Evolutionary conservation across 2,113 vertebrate genomes (phyloP), one percentile per base, ranked within the genome.

Genomic region (Grammomys dolichurus): DNA sequence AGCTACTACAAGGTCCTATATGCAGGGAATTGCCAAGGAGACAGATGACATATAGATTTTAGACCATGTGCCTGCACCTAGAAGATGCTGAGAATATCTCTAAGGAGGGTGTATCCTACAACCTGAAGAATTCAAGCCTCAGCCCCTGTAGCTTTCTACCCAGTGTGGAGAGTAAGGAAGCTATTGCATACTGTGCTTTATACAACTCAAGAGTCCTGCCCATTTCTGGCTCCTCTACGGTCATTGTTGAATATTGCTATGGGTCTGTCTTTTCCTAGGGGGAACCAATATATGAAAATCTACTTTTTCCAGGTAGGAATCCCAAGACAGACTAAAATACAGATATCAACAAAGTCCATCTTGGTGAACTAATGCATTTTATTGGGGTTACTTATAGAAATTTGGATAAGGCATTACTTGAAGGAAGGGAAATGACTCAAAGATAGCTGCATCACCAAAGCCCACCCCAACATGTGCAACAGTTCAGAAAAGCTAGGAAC

Each of bases 21-120:
- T 17, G 22, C 22, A 20, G 0, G 0, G 63, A 14, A n/a, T 0
- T 12, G 46, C 7, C 31, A 13, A 63, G 9, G 54, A 87, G 10
- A 51, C 51, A 51, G 40, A 8, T 65, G 56, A 26, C 7, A 3
- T 14, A 10, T n/a, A 84, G 81, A 60, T 84, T 13, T 60, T 84
- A 43, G n/a, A 40, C 7, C 54, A 26, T 43, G n/a, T 26, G 24
- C 22, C 81, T 84, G 58, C n/a, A n/a, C n/a, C 1, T 56, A 8
- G 22, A 84, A 17, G n/a, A 84, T 69, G 67, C 67, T 43, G 58
- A 24, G 11, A 81, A n/a, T 69, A 33, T 81, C 19, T 22, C 9
- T 81, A n/a, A 58, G 33, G 36, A 58, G 54, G 8, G 11, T 9
- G n/a, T 54, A 36, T n/a, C 5, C 33, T 22, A 58, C 11, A 54